phyloP scores from a whole-genome alignment of 2,113 vertebrate genomes.

The Neofelis nebulosa region DNA sequence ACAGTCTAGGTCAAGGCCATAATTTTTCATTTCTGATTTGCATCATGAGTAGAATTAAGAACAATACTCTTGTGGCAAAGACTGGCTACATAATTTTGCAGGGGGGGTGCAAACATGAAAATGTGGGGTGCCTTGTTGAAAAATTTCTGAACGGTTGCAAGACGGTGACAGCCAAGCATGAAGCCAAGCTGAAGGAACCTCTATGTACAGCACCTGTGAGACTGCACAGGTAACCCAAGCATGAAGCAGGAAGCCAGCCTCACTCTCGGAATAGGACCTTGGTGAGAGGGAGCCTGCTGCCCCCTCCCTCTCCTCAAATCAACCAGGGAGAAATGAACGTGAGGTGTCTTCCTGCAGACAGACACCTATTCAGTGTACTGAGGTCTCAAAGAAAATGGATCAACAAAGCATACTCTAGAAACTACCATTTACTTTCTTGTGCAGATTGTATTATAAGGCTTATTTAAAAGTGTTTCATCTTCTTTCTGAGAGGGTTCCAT shows the following conservation, averaged over 20 bases:
- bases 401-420: background rate
- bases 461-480: conserved; percentile 24
- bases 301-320: background rate
- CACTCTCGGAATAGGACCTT: background rate
- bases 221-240: fast-evolving
- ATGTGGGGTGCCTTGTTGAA: background rate
- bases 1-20: background rate
- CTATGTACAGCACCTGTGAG: fast-evolving
- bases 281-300: background rate
- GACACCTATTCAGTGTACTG: background rate
- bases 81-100: background rate
- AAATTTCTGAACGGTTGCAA: background rate
- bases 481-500: conserved; percentile 7
- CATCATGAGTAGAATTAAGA: background rate
- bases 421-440: background rate
- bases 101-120: background rate
- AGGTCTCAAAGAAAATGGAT: background rate
- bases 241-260: background rate
- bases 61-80: background rate
- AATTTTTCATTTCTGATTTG: background rate
- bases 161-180: background rate
- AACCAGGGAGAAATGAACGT: background rate
- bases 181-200: background rate
- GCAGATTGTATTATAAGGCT: background rate
- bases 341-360: background rate